Percentiles rank a stretch among this genome's conserved stretches.
phyloP scores from a whole-genome alignment of 2,113 vertebrate genomes.

The Lipophrys pholis region DNA sequence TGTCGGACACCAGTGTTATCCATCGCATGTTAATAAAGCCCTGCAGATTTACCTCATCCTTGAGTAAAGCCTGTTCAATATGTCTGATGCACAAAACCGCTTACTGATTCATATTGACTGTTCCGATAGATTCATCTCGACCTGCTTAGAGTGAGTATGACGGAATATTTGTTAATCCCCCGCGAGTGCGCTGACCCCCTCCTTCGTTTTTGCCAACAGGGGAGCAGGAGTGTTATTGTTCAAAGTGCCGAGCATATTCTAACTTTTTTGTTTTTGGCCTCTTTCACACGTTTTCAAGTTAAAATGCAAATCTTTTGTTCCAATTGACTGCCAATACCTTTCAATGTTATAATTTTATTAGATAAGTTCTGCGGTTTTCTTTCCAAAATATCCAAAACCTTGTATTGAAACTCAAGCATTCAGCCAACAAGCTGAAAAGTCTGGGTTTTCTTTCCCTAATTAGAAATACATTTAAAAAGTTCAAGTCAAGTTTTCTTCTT shows the following conservation, averaged over 20 bases:
- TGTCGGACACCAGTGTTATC: slow-evolving; percentile 51
- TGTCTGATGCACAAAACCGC: slow-evolving; percentile 61
- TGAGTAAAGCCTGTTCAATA: slow-evolving; percentile 66
- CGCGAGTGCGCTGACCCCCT: slow-evolving; percentile 41
- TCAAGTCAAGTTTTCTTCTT: neutral
- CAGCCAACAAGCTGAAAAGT: no score
- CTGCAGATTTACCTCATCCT: slow-evolving; percentile 57
- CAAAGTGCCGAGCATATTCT: slow-evolving; percentile 11
- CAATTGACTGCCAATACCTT: no score
- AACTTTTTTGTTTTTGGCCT: slow-evolving; percentile 9
- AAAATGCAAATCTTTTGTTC: no score
- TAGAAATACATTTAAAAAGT: neutral
- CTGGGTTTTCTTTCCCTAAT: no score
- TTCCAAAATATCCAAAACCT: no score
- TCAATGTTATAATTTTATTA: no score
- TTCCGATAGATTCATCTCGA: slow-evolving; percentile 53
- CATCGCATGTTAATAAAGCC: slow-evolving; percentile 60
- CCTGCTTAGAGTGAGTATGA: slow-evolving; percentile 32
- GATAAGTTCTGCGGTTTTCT: no score
- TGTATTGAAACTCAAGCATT: no score
- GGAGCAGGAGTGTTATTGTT: slow-evolving; percentile 12
- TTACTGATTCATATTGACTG: slow-evolving; percentile 56
- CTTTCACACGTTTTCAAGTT: neutral
- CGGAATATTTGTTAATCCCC: slow-evolving; percentile 51
- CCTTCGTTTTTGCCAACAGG: slow-evolving; percentile 19